Evolutionary conservation across 2,888 invertebrate species (phyloP), one percentile per base, ranked within the genome.

Genomic region (Aethes cnicana): DNA sequence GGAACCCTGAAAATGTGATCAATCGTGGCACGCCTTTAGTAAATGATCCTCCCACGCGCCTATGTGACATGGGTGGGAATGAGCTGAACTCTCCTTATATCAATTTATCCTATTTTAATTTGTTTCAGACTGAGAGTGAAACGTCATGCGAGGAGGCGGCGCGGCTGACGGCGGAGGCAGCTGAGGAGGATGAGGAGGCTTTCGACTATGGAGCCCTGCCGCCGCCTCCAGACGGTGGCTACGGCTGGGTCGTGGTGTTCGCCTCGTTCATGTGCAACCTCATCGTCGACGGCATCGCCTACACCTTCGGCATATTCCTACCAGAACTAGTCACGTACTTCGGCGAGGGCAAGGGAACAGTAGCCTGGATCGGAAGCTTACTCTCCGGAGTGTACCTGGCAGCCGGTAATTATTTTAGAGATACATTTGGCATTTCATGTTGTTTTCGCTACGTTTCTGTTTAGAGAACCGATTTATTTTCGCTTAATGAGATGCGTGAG

Each of bases 221-320:
- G 14, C 95, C 96, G 47, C 96, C 96, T 44, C 96, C 96, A 26
- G 96, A 96, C 80, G 96, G 96, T 60, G 98, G 98, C 42, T 97
- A 95, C 87, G 96, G 96, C 54, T 97, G 96, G 97, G 89, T 98
- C 72, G 96, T 99, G 74, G 98, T 98, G 47, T 94, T 97, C 70
- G 97, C 98, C 46, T 97, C 98, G 33, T 98, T 99, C 85, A 94
- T 98, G 93, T 97, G 97, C 87, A 98, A 99, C 92, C 93, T 99
- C 91, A 96, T 99, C 66, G 98, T 99, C 50, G 99, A 99, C 82
- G 99, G 97, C 66, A 97, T 99, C 58, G 97, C 98, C n/a, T 99
- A 98, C 85, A 97, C 98, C 4, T 99, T 99, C 82, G 98, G 99
- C 46, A 95, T 98, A 72, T 97, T 97, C 89, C 91, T 97, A 36